These are phyloP conservation scores for Dicrostonyx torquatus DNA, from an alignment of 2,797 vertebrate genomes.

Conservation along the genomic window DNA sequence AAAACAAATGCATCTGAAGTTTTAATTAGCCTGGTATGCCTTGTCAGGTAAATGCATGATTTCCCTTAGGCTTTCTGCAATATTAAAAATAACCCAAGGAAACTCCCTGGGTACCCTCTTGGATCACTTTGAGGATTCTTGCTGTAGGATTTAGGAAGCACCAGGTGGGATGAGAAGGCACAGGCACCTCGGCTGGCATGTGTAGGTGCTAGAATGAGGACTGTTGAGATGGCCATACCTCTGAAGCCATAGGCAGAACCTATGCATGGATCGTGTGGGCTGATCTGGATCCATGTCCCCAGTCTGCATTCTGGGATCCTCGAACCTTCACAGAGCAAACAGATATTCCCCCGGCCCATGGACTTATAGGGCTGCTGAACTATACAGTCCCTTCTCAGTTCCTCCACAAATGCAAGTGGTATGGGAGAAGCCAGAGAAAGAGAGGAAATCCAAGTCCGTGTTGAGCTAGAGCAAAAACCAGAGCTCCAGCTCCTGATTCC, in stretches of 20 bases:
- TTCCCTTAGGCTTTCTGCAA: slow-evolving; percentile 69
- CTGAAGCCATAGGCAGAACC: background rate
- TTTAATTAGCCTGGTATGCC: slow-evolving; percentile 59
- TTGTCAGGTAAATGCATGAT: slow-evolving; percentile 70
- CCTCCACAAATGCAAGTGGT: background rate
- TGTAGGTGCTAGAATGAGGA: background rate
- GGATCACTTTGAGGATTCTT: background rate
- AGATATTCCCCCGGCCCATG: background rate
- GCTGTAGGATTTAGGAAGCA: slow-evolving; percentile 5
- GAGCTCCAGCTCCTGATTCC: background rate
- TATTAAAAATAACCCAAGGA: slow-evolving; percentile 48
- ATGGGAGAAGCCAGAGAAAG: background rate
- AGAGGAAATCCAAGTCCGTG: background rate
- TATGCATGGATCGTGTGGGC: too few species aligned
- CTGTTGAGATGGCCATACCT: background rate
- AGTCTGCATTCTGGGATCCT: background rate
- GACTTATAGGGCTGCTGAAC: background rate
- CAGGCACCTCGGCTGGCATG: background rate
- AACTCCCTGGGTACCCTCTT: slow-evolving; percentile 39
- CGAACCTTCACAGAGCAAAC: background rate
- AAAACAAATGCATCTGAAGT: slow-evolving; percentile 68
- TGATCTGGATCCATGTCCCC: background rate
- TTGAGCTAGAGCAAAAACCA: background rate
- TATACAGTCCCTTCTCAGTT: background rate
- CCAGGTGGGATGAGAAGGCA: background rate